Conservation (phyloP, 2,888 invertebrate species). For the Ommatoiulus sabulosus region DNA sequence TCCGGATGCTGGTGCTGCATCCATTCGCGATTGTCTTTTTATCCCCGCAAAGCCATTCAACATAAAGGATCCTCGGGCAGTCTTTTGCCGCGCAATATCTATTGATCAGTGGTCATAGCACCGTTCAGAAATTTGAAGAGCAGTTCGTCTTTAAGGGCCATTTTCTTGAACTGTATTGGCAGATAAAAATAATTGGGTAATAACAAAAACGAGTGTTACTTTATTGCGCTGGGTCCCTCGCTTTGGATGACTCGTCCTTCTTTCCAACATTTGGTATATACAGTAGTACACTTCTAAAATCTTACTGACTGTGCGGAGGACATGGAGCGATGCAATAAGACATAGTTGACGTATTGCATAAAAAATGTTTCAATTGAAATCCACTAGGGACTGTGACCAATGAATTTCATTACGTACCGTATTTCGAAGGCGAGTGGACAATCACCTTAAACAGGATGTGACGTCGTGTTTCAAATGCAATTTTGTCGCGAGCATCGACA, state of each 20-base stretch:
- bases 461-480: neutral
- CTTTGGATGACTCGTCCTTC: neutral
- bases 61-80: neutral
- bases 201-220: slow-evolving; percentile 40
- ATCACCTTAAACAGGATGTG: neutral
- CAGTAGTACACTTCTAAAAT: too few relatives aligned
- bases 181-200: slow-evolving; percentile 43
- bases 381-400: neutral
- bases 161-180: slow-evolving; percentile 36
- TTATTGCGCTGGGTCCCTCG: neutral
- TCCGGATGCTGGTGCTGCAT: neutral
- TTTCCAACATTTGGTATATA: neutral
- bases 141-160: slow-evolving; percentile 29
- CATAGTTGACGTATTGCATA: neutral
- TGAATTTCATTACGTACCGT: neutral
- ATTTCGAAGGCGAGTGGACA: neutral
- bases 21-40: slow-evolving; percentile 26
- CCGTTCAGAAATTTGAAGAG: neutral
- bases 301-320: neutral
- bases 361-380: neutral
- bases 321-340: neutral
- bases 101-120: neutral
- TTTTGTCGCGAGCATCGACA: neutral
- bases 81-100: slow-evolving; percentile 26
- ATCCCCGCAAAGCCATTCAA: slow-evolving; percentile 16